phyloP scores from a whole-genome alignment of 30 jellyfish, hydroid and myxozoan species.

The Aurelia sp. region DNA sequence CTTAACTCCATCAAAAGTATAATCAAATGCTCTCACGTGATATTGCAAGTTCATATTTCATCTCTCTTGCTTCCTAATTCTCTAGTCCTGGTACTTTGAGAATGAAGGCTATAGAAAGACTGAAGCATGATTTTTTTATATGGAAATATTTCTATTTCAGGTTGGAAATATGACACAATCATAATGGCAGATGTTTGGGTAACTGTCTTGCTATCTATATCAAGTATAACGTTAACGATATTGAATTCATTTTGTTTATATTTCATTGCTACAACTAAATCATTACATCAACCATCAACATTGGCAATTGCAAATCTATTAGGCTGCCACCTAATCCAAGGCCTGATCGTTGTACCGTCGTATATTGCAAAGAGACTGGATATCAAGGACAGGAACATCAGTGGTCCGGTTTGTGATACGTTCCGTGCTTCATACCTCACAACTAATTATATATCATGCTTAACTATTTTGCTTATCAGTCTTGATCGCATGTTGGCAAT shows the following conservation, averaged over 20 bases:
- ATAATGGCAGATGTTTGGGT: conserved; percentile 20
- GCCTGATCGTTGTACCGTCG: conserved; percentile 81
- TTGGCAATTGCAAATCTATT: conserved; percentile 72
- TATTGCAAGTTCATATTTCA: no score
- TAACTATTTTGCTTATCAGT: conserved; percentile 63
- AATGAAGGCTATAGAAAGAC: no score
- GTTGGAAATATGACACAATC: not conserved
- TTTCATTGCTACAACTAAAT: conserved; percentile 11
- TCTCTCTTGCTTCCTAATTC: no score
- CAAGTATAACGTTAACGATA: conserved; percentile 15
- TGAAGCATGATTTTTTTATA: not conserved
- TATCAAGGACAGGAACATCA: not conserved
- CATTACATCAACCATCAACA: conserved; percentile 55
- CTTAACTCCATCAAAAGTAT: no score
- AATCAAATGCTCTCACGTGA: no score
- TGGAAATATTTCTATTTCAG: not conserved
- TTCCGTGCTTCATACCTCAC: conserved; percentile 89
- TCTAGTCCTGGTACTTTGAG: no score
- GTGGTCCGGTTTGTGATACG: conserved; percentile 58
- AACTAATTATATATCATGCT: conserved; percentile 80
- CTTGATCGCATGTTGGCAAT: conserved; percentile 88
- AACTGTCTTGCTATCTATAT: not conserved
- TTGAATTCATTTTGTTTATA: conserved; percentile 44
- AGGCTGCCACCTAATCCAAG: conserved; percentile 79
- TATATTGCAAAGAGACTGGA: conserved; percentile 68